These are phyloP conservation scores for Periplaneta americana DNA, from an alignment of 1,140 invertebrate species.

Conservation along the genomic window DNA sequence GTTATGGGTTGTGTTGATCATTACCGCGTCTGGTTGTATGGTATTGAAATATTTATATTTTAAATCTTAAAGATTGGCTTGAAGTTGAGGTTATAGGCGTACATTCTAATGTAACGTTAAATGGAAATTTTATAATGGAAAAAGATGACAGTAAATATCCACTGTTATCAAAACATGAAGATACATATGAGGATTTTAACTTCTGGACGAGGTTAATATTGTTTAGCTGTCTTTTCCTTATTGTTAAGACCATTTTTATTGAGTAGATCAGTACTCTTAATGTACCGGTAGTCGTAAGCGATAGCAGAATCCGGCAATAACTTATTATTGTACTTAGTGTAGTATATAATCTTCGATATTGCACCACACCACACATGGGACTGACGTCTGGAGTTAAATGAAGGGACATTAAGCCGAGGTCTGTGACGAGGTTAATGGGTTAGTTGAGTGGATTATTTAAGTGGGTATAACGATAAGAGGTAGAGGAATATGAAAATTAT, in stretches of 20 bases:
- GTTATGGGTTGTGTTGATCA: too few relatives aligned
- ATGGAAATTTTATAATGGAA: background rate
- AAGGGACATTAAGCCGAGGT: too few relatives aligned
- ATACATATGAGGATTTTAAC: background rate
- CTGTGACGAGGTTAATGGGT: too few relatives aligned
- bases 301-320: background rate
- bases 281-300: background rate
- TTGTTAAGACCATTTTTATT: background rate
- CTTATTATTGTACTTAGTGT: background rate
- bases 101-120: background rate
- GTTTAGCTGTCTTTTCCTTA: background rate
- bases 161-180: background rate
- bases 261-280: background rate
- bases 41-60: too few relatives aligned
- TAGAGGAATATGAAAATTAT: too few relatives aligned
- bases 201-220: background rate
- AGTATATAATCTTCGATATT: background rate
- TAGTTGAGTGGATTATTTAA: too few relatives aligned
- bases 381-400: too few relatives aligned
- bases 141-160: slow-evolving; percentile 1
- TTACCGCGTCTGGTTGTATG: too few relatives aligned
- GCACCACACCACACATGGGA: background rate
- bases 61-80: too few relatives aligned
- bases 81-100: background rate
- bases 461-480: too few relatives aligned